Evolutionary conservation across 2,797 vertebrate species (phyloP), one percentile per base, ranked within the genome.

Genomic region (Podargus strigoides): DNA sequence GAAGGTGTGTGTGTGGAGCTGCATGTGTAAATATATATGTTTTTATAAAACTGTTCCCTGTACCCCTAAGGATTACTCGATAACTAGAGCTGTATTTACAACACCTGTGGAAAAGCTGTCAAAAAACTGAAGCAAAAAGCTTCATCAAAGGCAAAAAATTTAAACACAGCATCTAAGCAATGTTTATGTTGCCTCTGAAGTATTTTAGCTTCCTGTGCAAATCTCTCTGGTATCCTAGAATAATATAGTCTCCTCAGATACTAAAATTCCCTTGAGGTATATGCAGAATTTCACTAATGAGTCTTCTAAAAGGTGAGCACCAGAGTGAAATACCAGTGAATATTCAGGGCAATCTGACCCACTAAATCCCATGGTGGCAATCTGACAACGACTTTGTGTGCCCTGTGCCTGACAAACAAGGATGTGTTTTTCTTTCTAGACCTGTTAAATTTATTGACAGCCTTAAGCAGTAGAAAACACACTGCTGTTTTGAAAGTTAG

Each of bases 391-490:
- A n/a, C 58, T 42, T 81, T 64, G 3, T 60, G 44, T 85, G 94
- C 59, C 49, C 64, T 41, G 3, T 36, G 37, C 36, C 84, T 37
- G 30, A 66, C 32, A 78, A 95, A 81, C 24, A 93, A 75, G 32
- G 36, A 55, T 36, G 36, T 59, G 37, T 46, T 87, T 87, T 84
- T 79, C 81, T 81, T 85, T 39, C 27, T 76, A 83, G 50, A 52
- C 17, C 52, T 89, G 76, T 62, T 97, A 94, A 77, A 78, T 90
- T 74, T 96, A 96, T 95, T 94, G 94, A 96, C 80, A 96, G 10
- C 15, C 32, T 50, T 89, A 95, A 90, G 94, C 75, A 93, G 75
- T n/a, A 85, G 96, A 95, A 97, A 96, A 75, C 34, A 93, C 56
- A 77, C 26, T 21, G 49, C 8, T 84, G 23, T 89, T 90, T 67